Evolutionary conservation across 2,888 invertebrate species (phyloP), one percentile per base, ranked within the genome.

Genomic region (Drosophila hawaiiensis): DNA sequence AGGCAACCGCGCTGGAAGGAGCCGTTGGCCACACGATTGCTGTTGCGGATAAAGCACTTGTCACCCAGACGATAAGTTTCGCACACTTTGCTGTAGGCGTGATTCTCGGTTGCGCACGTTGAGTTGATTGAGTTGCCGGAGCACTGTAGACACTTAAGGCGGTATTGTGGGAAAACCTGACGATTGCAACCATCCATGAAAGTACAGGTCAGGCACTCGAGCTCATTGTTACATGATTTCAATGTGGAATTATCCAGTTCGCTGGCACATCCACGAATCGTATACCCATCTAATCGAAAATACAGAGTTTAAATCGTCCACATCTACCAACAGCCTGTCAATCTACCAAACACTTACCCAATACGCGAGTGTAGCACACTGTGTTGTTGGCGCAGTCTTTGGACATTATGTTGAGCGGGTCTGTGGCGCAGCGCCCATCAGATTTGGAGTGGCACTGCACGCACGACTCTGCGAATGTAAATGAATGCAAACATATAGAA

Each of bases 1-100:
- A 93, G 83, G 67, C 93, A 93, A 50, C 93, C 93, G 50, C 93
- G 92, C 76, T 91, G 87, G 77, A 93, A 92, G 33, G 92, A 90
- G 0, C 90, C 90, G 1, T 73, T 60, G 5, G 29, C 83, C 9
- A 64, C 54, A 9, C 76, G 84, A 6, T 73, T 82, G 80, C 86
- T 90, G 58, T 91, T 91, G 28, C 93, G 90, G 16, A 93, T 88
- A 68, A 78, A 92, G 71, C 93, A 93, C 62, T 84, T 84, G 29
- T 93, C 93, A 12, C 91, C 92, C 54, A 92, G 73, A 55, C 82
- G 78, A 60, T 92, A 93, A 2, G 80, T 78, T 3, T 92, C 88
- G 39, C 93, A 93, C 37, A 92, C 78, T 2, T 56, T 61, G 25
- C 90, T 78, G 33, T 72, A 76, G 7, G 76, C 78, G 56, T 80